Conservation (phyloP, 2,888 invertebrate genomes). For the Stenodera caucasica region DNA sequence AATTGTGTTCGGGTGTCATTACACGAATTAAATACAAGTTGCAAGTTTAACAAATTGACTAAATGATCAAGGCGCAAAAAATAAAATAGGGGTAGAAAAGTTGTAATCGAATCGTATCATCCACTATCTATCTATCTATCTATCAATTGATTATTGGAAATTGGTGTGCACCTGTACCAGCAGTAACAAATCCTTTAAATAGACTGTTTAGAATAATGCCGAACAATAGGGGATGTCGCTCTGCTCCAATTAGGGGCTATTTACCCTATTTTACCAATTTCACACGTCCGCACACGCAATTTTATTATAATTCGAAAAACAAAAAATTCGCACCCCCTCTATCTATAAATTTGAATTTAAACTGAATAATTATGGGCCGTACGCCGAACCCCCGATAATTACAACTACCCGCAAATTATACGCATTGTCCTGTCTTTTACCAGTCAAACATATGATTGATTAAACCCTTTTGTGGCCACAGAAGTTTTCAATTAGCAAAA, state of each 20-base stretch:
- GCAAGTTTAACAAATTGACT: constrained; percentile 30
- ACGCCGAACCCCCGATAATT: background rate
- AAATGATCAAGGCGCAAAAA: constrained; percentile 9
- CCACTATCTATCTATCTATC: background rate
- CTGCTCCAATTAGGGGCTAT: background rate
- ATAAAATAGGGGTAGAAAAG: background rate
- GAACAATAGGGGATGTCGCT: background rate
- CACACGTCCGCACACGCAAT: background rate
- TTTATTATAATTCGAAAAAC: background rate
- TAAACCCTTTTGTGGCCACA: constrained; percentile 31
- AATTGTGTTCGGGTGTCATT: constrained; percentile 51
- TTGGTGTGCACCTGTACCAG: constrained; percentile 2
- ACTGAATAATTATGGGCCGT: background rate
- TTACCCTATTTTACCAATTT: background rate
- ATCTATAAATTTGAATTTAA: background rate
- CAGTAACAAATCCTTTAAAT: background rate
- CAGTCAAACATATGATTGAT: constrained; percentile 46
- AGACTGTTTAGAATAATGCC: background rate
- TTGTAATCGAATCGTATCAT: constrained; percentile 23
- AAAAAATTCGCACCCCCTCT: too few species aligned
- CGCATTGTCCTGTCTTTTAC: constrained; percentile 35
- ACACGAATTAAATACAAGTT: constrained; percentile 40
- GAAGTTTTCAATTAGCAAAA: background rate
- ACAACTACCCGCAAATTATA: constrained; percentile 29
- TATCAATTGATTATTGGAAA: background rate